Percentiles rank a stretch among this genome's conserved stretches.
Evolutionary conservation across 92 coral and sea anemone genomes (phyloP).

Genomic region (Heliopora coerulea): DNA sequence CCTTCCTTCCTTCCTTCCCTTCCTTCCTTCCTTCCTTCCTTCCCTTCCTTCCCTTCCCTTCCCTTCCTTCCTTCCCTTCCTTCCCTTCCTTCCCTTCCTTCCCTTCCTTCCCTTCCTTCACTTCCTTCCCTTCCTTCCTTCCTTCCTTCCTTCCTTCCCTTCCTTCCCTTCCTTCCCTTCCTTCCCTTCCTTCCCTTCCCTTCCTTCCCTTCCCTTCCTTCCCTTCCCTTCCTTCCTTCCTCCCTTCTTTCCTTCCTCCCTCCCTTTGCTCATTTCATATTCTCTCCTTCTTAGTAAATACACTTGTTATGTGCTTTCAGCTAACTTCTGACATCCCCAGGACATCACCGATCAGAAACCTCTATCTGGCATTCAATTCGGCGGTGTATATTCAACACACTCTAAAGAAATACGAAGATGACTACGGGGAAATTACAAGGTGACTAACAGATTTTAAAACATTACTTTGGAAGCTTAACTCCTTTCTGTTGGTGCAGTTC

Average conservation of each 20-base stretch:
- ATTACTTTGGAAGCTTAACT: too few relatives aligned
- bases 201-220: neutral
- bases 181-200: too few relatives aligned
- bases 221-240: neutral
- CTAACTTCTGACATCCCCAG: slow-evolving; percentile 31
- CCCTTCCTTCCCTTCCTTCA: neutral
- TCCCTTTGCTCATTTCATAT: neutral
- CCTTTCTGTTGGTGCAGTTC: too few relatives aligned
- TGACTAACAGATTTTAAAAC: neutral
- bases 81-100: neutral
- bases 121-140: slow-evolving; percentile 52
- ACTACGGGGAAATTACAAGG: slow-evolving; percentile 16
- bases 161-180: slow-evolving; percentile 7
- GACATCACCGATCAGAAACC: slow-evolving; percentile 13
- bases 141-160: slow-evolving; percentile 53
- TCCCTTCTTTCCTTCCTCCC: neutral
- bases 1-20: slow-evolving; percentile 4
- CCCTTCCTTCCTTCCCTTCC: neutral
- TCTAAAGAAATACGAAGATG: slow-evolving; percentile 6
- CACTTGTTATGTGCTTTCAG: neutral
- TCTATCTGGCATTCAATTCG: slow-evolving; percentile 22
- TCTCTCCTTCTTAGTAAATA: neutral
- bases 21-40: neutral
- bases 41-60: neutral
- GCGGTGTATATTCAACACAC: slow-evolving; percentile 18